Evolutionary conservation across 2,888 invertebrate species (phyloP).

Genomic region (Euplexia lucipara): DNA sequence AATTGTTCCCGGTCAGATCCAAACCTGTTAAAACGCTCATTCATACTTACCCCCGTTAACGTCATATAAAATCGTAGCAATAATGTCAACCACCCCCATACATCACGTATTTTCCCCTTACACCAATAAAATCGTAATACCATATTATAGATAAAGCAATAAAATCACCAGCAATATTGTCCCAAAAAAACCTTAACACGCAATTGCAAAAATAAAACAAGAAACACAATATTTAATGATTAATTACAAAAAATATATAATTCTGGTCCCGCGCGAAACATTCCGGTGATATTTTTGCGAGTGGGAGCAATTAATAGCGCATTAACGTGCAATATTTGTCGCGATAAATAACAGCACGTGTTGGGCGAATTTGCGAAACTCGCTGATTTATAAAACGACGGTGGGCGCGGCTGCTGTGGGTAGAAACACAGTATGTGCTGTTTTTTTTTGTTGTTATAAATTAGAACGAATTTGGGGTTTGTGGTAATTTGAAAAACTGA

Average conservation of each 20-base stretch:
- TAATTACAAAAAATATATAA: constrained; percentile 64
- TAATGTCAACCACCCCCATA: constrained; percentile 3
- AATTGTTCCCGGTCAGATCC: too few species aligned
- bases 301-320: constrained; percentile 71
- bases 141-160: constrained; percentile 31
- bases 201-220: constrained; percentile 39
- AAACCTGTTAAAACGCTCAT: not conserved
- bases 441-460: not conserved
- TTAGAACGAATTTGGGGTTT: not conserved
- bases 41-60: not conserved
- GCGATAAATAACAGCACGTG: constrained; percentile 76
- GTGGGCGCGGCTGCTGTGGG: constrained; percentile 23
- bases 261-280: constrained; percentile 48
- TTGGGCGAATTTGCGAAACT: constrained; percentile 64
- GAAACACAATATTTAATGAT: constrained; percentile 61
- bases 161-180: constrained; percentile 18
- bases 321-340: constrained; percentile 78
- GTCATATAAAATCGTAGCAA: not conserved
- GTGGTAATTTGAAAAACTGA: not conserved
- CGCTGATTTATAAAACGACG: constrained; percentile 65
- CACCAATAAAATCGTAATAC: constrained; percentile 28
- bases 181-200: constrained; percentile 23
- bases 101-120: constrained; percentile 20
- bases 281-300: constrained; percentile 50
- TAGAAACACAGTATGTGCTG: constrained; percentile 17